Conservation (phyloP, 2,888 invertebrate species). For the Glaucopsyche alexis region DNA sequence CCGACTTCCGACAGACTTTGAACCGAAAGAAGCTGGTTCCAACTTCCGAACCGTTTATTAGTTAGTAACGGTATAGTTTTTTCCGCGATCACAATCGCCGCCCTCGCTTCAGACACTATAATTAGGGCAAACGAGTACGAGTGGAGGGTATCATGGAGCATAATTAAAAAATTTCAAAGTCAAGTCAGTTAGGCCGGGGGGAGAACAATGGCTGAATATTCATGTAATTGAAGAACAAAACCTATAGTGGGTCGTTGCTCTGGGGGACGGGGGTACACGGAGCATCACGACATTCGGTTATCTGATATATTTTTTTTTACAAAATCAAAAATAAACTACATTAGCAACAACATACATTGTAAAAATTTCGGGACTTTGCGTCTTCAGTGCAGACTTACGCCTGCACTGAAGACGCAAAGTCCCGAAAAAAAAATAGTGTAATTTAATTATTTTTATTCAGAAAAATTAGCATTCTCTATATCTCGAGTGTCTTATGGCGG, state of each 20-base stretch:
- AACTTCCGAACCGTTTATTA: too few species aligned
- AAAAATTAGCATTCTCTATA: too few species aligned
- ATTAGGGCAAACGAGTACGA: slow-evolving; percentile 22
- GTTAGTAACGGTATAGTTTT: too few species aligned
- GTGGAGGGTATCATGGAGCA: slow-evolving; percentile 34
- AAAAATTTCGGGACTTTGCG: too few species aligned
- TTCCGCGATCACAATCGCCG: slow-evolving; percentile 26
- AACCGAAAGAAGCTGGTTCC: too few species aligned
- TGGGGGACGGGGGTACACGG: not conserved
- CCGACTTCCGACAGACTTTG: too few species aligned
- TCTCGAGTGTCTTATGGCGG: too few species aligned
- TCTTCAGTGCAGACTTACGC: too few species aligned
- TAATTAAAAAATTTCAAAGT: slow-evolving; percentile 45
- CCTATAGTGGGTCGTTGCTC: slow-evolving; percentile 31
- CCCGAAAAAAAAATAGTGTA: too few species aligned
- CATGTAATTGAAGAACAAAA: slow-evolving; percentile 61
- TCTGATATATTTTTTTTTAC: not conserved
- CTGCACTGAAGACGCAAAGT: too few species aligned
- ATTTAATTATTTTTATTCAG: too few species aligned
- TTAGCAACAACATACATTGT: too few species aligned
- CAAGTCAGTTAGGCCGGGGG: slow-evolving; percentile 43
- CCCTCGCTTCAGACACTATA: slow-evolving; percentile 30
- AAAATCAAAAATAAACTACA: not conserved
- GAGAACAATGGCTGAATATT: slow-evolving; percentile 57
- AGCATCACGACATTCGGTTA: not conserved